These are phyloP conservation scores for Taenioides sp. DNA, from an alignment of 2,797 vertebrate genomes.

Conservation along the genomic window DNA sequence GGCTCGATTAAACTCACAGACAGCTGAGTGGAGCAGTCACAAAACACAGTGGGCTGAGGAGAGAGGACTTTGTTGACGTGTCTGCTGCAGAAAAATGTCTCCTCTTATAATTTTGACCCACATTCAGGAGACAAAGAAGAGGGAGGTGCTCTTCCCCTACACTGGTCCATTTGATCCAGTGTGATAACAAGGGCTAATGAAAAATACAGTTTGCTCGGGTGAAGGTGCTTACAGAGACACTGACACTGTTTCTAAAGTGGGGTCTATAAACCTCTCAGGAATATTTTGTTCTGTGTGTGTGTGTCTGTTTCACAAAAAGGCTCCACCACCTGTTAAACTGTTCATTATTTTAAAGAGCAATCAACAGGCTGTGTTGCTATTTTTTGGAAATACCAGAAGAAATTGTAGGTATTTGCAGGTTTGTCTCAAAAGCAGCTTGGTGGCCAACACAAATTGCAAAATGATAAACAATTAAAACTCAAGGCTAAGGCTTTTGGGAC, in stretches of 20 bases:
- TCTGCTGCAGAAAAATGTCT: constrained; percentile 15
- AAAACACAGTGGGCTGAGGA: constrained; percentile 13
- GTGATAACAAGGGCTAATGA: neutral
- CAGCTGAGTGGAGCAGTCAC: neutral
- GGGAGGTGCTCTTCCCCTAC: constrained; percentile 30
- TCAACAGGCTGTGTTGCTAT: neutral
- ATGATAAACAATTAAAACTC: too few relatives aligned
- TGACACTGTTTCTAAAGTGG: constrained; percentile 2
- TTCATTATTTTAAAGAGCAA: neutral
- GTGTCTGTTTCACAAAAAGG: neutral
- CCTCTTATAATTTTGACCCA: constrained; percentile 51
- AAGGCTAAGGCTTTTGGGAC: too few relatives aligned
- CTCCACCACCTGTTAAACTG: neutral
- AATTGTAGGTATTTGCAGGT: too few relatives aligned
- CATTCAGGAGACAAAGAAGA: constrained; percentile 45
- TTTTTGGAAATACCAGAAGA: too few relatives aligned
- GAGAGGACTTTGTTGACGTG: constrained; percentile 20
- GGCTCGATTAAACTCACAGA: constrained; percentile 20
- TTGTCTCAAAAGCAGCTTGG: too few relatives aligned
- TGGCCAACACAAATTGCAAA: too few relatives aligned
- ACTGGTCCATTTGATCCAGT: constrained; percentile 10
- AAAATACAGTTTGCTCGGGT: neutral
- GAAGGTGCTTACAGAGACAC: neutral
- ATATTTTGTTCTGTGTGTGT: neutral
- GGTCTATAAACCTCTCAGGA: neutral